Percentiles rank a stretch among this genome's conserved stretches.
Evolutionary conservation across 1,140 invertebrate species (phyloP).

Genomic region (Steinernema khuongi): DNA sequence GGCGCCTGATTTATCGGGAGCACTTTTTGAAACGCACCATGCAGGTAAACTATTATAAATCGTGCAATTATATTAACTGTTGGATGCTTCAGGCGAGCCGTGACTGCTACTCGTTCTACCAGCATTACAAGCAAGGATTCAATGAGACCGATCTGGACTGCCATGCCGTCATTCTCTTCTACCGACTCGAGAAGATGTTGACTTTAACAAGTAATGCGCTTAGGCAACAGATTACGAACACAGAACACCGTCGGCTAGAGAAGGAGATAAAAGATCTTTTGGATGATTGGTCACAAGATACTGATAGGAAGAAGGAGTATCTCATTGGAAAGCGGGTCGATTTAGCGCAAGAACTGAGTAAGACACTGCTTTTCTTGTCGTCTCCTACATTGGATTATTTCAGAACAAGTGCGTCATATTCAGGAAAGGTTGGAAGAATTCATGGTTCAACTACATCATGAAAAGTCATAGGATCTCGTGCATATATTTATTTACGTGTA

Average conservation of each 20-base stretch:
- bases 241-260: conserved; percentile 81
- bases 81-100: conserved; percentile 36
- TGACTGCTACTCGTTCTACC: conserved; percentile 77
- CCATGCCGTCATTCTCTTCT: conserved; percentile 90
- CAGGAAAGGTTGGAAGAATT: conserved; percentile 98
- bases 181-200: conserved; percentile 89
- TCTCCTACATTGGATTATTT: conserved; percentile 59
- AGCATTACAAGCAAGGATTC: conserved; percentile 72
- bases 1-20: conserved; percentile 79
- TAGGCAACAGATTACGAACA: conserved; percentile 89
- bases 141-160: conserved; percentile 71
- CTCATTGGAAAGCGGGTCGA: conserved; percentile 83
- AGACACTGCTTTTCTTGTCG: conserved; percentile 58
- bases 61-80: neutral
- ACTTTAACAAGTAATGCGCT: conserved; percentile 88
- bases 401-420: conserved; percentile 89
- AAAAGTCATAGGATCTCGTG: conserved; percentile 62
- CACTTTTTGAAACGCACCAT: conserved; percentile 81
- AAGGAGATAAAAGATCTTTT: conserved; percentile 91
- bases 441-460: conserved; percentile 80
- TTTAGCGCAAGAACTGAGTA: conserved; percentile 94
- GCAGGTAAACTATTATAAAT: conserved; percentile 60
- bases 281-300: conserved; percentile 85
- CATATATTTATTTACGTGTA: conserved; percentile 20
- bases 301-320: conserved; percentile 74